These are phyloP conservation scores for Drosophila conformis DNA, from an alignment of 2,888 invertebrate species.

Conservation along the genomic window DNA sequence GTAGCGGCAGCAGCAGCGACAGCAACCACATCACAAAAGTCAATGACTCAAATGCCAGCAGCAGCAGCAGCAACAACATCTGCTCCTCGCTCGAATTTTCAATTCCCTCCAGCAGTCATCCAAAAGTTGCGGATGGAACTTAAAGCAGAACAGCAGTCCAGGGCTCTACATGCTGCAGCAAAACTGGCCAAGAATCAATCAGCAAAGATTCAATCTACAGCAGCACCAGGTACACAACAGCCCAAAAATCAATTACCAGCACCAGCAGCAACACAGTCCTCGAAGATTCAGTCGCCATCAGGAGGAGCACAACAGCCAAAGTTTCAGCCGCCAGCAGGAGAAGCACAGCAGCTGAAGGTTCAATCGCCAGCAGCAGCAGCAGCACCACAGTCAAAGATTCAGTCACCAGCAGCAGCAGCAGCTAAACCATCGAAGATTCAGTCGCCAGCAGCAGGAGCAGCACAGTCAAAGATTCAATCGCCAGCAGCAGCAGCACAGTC, in stretches of 20 bases:
- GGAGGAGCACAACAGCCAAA: neutral
- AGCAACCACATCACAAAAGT: neutral
- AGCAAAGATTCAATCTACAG: neutral
- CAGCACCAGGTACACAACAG: neutral
- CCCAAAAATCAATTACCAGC: neutral
- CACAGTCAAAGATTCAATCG: neutral
- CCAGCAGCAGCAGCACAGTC: neutral
- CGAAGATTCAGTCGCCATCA: neutral
- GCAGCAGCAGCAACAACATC: neutral
- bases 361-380: too few species aligned
- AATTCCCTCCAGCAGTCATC: neutral
- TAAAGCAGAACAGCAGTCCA: neutral
- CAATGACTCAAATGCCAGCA: neutral
- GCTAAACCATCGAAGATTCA: neutral
- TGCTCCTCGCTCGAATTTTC: neutral
- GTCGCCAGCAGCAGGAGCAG: too few species aligned
- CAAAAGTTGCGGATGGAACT: neutral
- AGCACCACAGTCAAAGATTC: neutral
- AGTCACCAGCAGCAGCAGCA: neutral
- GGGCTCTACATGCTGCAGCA: neutral
- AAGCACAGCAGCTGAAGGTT: neutral
- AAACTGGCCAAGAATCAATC: neutral
- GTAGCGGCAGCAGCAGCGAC: neutral
- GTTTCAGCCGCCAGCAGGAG: neutral
- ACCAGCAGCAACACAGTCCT: neutral